Evolutionary conservation across 1,140 invertebrate species (phyloP).

Genomic region (Diploscapter pachys): DNA sequence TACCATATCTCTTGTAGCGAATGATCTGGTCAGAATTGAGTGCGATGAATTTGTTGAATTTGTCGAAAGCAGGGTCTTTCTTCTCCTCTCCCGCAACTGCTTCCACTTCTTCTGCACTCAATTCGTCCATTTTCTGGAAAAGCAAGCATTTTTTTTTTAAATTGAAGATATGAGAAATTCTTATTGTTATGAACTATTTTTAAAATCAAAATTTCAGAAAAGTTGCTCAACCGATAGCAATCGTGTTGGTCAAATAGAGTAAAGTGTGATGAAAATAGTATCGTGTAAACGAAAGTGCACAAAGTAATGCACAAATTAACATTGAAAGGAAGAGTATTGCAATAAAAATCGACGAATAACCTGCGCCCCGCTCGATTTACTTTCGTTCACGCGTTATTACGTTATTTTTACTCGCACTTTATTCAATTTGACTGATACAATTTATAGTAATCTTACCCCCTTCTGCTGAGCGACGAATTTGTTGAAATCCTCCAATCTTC

Average conservation of each 20-base stretch:
- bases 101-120: conserved; percentile 28
- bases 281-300: no score
- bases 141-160: neutral
- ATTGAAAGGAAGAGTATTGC: no score
- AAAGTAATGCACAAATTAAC: no score
- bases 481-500: conserved; percentile 22
- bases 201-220: no score
- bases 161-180: neutral
- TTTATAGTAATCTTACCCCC: conserved; percentile 2
- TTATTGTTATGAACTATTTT: no score
- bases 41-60: conserved; percentile 31
- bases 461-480: conserved; percentile 32
- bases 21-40: conserved; percentile 65
- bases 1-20: conserved; percentile 71
- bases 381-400: no score
- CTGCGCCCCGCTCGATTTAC: no score
- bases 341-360: no score
- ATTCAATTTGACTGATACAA: conserved; percentile 13
- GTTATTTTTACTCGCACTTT: neutral
- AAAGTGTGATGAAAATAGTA: no score
- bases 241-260: no score
- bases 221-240: conserved; percentile 2
- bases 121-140: conserved; percentile 31
- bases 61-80: conserved; percentile 30
- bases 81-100: conserved; percentile 26